A percentile compares a stretch with the other conserved stretches of the same genome.
Conservation (phyloP, 1,140 invertebrate genomes). For the Heliconius nattereri region DNA sequence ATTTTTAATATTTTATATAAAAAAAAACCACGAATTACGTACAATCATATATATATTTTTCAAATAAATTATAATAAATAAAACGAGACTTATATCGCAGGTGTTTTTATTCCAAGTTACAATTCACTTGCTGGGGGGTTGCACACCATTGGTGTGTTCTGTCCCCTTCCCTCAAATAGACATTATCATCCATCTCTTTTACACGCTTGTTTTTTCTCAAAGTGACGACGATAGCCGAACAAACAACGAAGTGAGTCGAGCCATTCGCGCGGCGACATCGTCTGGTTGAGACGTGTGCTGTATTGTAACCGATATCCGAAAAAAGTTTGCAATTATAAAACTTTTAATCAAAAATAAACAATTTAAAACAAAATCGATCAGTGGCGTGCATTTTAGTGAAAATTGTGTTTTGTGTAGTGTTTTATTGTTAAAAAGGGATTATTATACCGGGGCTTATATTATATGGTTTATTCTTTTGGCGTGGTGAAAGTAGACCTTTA, state of each 20-base stretch:
- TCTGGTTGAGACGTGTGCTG: slow-evolving; percentile 47
- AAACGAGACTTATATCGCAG: slow-evolving; percentile 42
- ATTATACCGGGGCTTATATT: background rate
- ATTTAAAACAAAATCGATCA: slow-evolving; percentile 8
- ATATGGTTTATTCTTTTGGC: slow-evolving; percentile 63
- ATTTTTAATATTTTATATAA: background rate
- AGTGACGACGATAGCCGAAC: slow-evolving; percentile 28
- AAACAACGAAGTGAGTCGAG: slow-evolving; percentile 29
- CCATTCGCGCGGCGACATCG: slow-evolving; percentile 71
- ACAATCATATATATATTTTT: slow-evolving; percentile 8
- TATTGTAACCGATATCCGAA: slow-evolving; percentile 59
- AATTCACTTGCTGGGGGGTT: slow-evolving; percentile 50
- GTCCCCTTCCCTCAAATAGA: slow-evolving; percentile 38
- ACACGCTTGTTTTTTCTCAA: slow-evolving; percentile 50
- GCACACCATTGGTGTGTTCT: slow-evolving; percentile 23
- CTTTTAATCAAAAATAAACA: slow-evolving; percentile 8
- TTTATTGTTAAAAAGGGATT: background rate
- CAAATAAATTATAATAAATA: slow-evolving; percentile 30
- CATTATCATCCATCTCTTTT: slow-evolving; percentile 36
- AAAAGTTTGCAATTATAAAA: slow-evolving; percentile 29
- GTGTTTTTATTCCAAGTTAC: slow-evolving; percentile 55
- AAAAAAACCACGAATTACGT: background rate
- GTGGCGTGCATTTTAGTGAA: slow-evolving; percentile 63
- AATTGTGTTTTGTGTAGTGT: slow-evolving; percentile 67
- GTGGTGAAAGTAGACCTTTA: slow-evolving; percentile 79